These are phyloP conservation scores for Hartigia nigra DNA, from an alignment of 2,888 invertebrate species.

Conservation along the genomic window DNA sequence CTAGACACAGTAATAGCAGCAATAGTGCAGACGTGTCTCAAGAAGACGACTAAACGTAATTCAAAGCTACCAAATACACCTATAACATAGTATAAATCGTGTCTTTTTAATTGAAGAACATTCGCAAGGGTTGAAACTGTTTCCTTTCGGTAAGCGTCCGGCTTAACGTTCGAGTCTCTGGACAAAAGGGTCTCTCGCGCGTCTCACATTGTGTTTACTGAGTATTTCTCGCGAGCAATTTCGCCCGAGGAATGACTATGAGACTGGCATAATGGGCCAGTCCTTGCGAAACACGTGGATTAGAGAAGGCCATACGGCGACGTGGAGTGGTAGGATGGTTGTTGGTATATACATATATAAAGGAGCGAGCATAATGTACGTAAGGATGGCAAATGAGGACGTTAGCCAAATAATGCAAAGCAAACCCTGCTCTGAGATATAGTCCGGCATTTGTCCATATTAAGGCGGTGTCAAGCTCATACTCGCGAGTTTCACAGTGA, in stretches of 20 bases:
- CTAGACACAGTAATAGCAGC: background rate
- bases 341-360: conserved; percentile 24
- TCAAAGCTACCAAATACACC: background rate
- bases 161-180: background rate
- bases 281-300: conserved; percentile 15
- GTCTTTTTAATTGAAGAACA: background rate
- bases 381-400: conserved; percentile 55
- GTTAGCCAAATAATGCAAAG: conserved; percentile 63
- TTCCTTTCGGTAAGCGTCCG: background rate
- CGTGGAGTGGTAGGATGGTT: background rate
- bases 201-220: conserved; percentile 8
- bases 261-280: conserved; percentile 15
- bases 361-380: conserved; percentile 42
- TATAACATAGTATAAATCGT: background rate
- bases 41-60: background rate
- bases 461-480: conserved; percentile 43
- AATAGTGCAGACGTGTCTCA: background rate
- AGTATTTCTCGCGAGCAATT: conserved; percentile 13
- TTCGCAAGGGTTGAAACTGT: background rate
- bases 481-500: conserved; percentile 11
- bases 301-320: background rate
- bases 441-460: conserved; percentile 62
- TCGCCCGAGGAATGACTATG: conserved; percentile 15
- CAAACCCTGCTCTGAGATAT: conserved; percentile 60
- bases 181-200: background rate